phyloP scores from a whole-genome alignment of 2,797 vertebrate species.

The Chelidonichthys spinosus region DNA sequence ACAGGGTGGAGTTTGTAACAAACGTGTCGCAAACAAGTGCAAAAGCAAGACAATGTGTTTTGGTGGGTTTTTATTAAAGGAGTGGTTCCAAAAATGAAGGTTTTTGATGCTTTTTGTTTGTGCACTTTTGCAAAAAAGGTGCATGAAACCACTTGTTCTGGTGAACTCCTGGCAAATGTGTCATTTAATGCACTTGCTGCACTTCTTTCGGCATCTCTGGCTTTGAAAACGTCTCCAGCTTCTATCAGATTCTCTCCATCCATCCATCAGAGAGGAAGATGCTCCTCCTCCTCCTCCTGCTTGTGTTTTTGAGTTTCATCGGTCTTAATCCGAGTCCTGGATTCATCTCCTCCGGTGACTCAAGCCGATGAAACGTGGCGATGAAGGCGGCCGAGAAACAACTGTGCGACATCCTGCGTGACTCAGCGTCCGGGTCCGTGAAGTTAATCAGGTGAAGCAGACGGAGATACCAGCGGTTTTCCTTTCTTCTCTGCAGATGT shows the following conservation, averaged over 20 bases:
- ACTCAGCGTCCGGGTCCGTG: constrained; percentile 37
- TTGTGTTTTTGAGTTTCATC: constrained; percentile 50
- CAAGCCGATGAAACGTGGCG: constrained; percentile 53
- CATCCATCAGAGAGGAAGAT: constrained; percentile 55
- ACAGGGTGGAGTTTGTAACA: too few species aligned
- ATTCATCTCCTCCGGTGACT: constrained; percentile 34
- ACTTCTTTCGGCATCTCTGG: constrained; percentile 21
- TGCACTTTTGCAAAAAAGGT: not conserved
- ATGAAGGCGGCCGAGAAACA: constrained; percentile 5
- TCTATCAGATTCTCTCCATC: constrained; percentile 38
- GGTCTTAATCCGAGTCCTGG: constrained; percentile 33
- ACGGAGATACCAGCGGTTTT: constrained; percentile 18
- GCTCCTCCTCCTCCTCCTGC: constrained; percentile 1
- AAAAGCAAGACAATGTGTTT: too few species aligned
- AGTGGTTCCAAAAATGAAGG: too few species aligned
- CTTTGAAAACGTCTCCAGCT: constrained; percentile 39
- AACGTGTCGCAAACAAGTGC: too few species aligned
- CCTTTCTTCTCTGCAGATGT: constrained; percentile 33
- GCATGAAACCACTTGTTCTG: constrained; percentile 3
- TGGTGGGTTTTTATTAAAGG: too few species aligned
- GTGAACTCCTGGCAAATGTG: constrained; percentile 1
- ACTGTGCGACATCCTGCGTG: constrained; percentile 44
- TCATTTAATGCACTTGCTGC: constrained; percentile 25
- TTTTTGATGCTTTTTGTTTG: too few species aligned
- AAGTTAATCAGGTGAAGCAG: constrained; percentile 48